Evolutionary conservation across 2,113 vertebrate genomes (phyloP), one percentile per base, ranked within the genome.

Genomic region (Melanerpes formicivorus): DNA sequence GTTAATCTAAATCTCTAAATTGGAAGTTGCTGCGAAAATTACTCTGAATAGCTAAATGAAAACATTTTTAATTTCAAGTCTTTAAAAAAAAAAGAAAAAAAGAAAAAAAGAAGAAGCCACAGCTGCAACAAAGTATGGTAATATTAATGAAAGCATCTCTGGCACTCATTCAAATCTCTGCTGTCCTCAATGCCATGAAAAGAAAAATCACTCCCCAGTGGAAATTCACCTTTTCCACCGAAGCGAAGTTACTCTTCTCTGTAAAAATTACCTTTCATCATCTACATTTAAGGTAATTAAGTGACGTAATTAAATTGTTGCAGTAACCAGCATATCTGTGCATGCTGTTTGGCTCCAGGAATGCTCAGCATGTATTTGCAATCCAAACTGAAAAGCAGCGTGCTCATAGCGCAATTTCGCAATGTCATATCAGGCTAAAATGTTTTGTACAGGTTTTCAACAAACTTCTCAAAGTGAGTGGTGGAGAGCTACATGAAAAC

Each of bases 61-160:
- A 95, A 95, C 42, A 91, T 75, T 95, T 94, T 91, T 94, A 92
- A 95, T 95, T 95, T 84, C n/a, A 83, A 85, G 66, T 56, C 42
- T 88, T 29, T 18, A 62, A 81, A 87, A 75, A 85, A 74, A 63
- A 29, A 34, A 34, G 7, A 34, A 34, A 34, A 34, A 34, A 34
- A 34, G 7, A 34, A 75, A 78, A 79, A 58, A 85, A 74, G 55
- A 29, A 72, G 69, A 84, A 76, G 17, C 40, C 84, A 83, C 72
- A 90, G 84, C 94, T 93, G 93, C 84, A 87, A 93, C 67, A 32
- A 93, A 92, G 55, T 83, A 78, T 71, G 65, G 88, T 56, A 94
- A 85, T 95, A 95, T 88, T 93, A 93, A 96, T 90, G 91, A 96
- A 92, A 91, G 94, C 79, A 18, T 90, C 77, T 67, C 79, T 96